These are phyloP conservation scores for Cassiopea andromeda DNA, from an alignment of 30 jellyfish, hydroid and myxozoan genomes.

Conservation along the genomic window DNA sequence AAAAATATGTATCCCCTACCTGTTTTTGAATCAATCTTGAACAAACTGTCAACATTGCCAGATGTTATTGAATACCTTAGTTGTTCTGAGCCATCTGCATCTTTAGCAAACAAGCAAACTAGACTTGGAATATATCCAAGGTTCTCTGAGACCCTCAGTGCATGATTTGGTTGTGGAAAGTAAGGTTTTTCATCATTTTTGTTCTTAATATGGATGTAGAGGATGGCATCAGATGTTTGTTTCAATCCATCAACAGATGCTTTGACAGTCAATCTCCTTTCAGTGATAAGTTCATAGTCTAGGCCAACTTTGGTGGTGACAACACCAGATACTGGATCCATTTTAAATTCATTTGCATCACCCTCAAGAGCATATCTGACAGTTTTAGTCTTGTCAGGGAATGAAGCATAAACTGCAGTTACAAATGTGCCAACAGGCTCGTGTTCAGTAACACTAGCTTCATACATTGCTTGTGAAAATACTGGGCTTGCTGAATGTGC, in stretches of 20 bases:
- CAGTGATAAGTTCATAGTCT: conserved; percentile 71
- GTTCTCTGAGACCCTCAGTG: conserved; percentile 80
- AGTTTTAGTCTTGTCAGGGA: conserved; percentile 65
- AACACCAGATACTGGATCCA: conserved; percentile 80
- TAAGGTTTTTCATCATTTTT: conserved; percentile 85
- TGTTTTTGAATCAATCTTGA: conserved; percentile 80
- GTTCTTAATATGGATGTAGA: conserved; percentile 50
- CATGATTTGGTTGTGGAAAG: conserved; percentile 69
- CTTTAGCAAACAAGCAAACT: conserved; percentile 91
- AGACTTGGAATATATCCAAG: conserved; percentile 89
- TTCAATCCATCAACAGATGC: conserved; percentile 69
- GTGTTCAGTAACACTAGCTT: conserved; percentile 71
- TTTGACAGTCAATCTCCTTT: conserved; percentile 62
- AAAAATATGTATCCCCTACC: conserved; percentile 37
- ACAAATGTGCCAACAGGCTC: conserved; percentile 76
- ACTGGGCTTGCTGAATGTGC: conserved; percentile 58
- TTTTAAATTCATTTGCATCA: conserved; percentile 62
- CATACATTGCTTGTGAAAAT: conserved; percentile 82
- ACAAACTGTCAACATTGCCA: conserved; percentile 86
- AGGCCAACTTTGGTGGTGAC: conserved; percentile 71
- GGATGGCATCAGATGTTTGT: conserved; percentile 54
- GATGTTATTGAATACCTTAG: conserved; percentile 75
- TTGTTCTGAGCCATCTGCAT: conserved; percentile 80
- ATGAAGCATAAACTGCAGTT: conserved; percentile 85
- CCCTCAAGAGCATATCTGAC: conserved; percentile 56